phyloP scores from a whole-genome alignment of 92 coral and sea anemone species.

The Phenganax marumi region DNA sequence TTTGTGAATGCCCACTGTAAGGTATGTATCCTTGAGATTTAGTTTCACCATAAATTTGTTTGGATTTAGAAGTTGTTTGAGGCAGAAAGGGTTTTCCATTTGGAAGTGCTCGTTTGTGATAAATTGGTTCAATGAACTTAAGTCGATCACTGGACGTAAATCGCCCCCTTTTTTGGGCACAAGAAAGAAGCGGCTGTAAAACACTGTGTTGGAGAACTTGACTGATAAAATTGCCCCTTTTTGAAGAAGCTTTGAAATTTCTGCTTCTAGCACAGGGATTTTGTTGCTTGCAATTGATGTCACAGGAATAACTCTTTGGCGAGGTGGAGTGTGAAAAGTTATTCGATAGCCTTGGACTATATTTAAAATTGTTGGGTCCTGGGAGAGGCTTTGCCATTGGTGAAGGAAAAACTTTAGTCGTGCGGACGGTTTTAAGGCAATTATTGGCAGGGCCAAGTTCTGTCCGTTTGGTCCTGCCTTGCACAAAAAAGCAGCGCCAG shows the following conservation, averaged over 20 bases:
- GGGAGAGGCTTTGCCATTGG: background rate
- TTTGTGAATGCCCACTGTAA: conserved; percentile 17
- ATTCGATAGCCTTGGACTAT: conserved; percentile 1
- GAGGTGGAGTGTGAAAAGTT: background rate
- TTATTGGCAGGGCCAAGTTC: conserved; percentile 7
- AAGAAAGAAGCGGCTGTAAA: too few relatives aligned
- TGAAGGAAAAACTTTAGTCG: background rate
- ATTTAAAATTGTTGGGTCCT: background rate
- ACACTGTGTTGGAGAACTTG: too few relatives aligned
- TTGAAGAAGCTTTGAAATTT: too few relatives aligned
- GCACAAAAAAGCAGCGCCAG: background rate
- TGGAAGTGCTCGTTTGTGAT: conserved; percentile 45
- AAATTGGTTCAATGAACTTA: conserved; percentile 26
- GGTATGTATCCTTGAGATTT: conserved; percentile 40
- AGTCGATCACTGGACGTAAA: conserved; percentile 39
- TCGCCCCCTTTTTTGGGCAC: conserved; percentile 25
- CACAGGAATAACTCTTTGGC: background rate
- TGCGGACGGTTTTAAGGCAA: background rate
- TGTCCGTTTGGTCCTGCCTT: background rate
- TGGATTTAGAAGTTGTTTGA: conserved; percentile 28
- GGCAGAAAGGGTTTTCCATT: conserved; percentile 45
- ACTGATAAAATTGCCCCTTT: too few relatives aligned
- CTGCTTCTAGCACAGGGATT: too few relatives aligned
- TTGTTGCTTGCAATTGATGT: background rate
- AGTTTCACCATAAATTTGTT: conserved; percentile 43